Base-by-base conservation (phyloP, 2,113 vertebrate species). In the Daboia siamensis region DNA sequence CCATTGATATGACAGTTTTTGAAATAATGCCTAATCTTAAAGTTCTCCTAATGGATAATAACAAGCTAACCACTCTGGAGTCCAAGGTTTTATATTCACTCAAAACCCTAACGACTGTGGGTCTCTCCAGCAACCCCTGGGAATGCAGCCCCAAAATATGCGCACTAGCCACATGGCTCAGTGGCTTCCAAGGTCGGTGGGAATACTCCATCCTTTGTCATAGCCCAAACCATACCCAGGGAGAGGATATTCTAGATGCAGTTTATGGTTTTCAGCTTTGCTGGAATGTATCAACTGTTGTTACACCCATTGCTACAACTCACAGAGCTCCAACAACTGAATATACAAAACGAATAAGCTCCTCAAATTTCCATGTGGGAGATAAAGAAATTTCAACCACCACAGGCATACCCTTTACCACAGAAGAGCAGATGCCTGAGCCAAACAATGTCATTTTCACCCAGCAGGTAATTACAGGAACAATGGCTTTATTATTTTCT, bases 261-360 rank as follows among this genome's bases (percentile, higher is more conserved):
- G 99, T 99, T 93, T 98, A 99, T 95, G 99, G 99, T 96, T 99
- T 99, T 98, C 99, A 99, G 97, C 99, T 99, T 97, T 99, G 99
- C 97, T 99, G 99, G 97, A 99, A 99, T 98, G 98, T 99, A 97
- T 99, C 99, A 5, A 98, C 98, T 91, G 98, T 98, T 59, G 98
- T 98, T 91, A 97, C 97, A 3, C 95, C 98, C 52, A 96, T 98
- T 96, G 98, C 98, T 94, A 98, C 98, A 92, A 98, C 97, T 4
- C 97, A 98, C 7, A 94, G 98, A 74, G 96, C 95, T 96, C 97
- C 98, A 46, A 99, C 98, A 56, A 99, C 98, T 87, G 98, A 98
- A 97, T 97, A 98, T 97, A 98, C 98, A 96, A 98, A 98, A 98
- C 98, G 98, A 98, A 98, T 98, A 95, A 99, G 98, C 96, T 98